These are phyloP conservation scores for Meteorus cinctellus DNA, from an alignment of 2,888 invertebrate species.

Conservation along the genomic window DNA sequence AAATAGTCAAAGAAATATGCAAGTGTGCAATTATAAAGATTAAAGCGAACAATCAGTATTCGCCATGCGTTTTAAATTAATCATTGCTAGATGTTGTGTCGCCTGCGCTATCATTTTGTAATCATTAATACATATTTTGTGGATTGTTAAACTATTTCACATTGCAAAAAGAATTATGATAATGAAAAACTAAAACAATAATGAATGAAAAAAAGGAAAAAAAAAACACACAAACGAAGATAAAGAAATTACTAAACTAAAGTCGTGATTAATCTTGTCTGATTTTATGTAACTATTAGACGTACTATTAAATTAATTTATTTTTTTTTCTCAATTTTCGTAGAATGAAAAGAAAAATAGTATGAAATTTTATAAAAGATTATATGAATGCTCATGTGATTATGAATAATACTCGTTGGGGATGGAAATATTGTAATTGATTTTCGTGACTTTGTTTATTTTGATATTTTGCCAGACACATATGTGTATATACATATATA, in stretches of 20 bases:
- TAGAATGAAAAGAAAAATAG: background rate
- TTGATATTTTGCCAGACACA: background rate
- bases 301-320: background rate
- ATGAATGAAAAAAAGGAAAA: slow-evolving; percentile 34
- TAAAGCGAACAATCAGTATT: background rate
- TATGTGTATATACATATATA: background rate
- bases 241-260: slow-evolving; percentile 15
- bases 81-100: background rate
- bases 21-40: background rate
- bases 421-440: slow-evolving; percentile 7
- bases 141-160: background rate
- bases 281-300: slow-evolving; percentile 38
- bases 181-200: background rate
- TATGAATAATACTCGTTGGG: background rate
- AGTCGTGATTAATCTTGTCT: slow-evolving; percentile 31
- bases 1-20: background rate
- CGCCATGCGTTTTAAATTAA: background rate
- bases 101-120: background rate
- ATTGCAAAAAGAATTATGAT: background rate
- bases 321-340: slow-evolving; percentile 10
- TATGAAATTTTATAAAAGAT: background rate
- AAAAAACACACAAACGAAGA: background rate
- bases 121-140: background rate
- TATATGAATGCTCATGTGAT: slow-evolving; percentile 12
- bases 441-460: slow-evolving; percentile 1